These are phyloP conservation scores for Galerucella calmariensis DNA, from an alignment of 2,888 invertebrate species.

Conservation along the genomic window DNA sequence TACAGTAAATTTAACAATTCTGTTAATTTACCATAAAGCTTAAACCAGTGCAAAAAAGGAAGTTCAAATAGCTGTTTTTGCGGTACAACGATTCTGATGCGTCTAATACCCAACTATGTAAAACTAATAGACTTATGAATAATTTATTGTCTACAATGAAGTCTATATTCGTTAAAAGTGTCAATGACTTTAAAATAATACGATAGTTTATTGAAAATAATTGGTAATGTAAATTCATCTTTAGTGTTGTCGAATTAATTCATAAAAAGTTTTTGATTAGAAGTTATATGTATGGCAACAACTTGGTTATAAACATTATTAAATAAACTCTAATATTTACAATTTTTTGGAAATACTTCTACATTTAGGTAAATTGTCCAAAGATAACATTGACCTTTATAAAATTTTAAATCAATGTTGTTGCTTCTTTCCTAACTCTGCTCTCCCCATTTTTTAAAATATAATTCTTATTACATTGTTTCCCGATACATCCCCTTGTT, in stretches of 20 bases:
- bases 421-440: no score
- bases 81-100: slow-evolving; percentile 31
- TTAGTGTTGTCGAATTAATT: background rate
- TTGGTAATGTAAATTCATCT: background rate
- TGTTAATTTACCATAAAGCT: slow-evolving; percentile 21
- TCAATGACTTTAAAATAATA: slow-evolving; percentile 17
- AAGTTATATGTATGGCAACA: no score
- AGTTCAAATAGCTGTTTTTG: slow-evolving; percentile 34
- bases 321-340: no score
- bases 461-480: no score
- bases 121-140: slow-evolving; percentile 35
- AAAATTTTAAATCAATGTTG: no score
- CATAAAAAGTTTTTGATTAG: background rate
- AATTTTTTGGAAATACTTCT: no score
- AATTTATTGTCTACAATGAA: slow-evolving; percentile 29
- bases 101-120: slow-evolving; percentile 26
- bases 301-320: no score
- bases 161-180: slow-evolving; percentile 20
- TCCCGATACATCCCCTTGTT: no score
- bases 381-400: no score
- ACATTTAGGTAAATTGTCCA: no score
- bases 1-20: background rate
- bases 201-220: background rate
- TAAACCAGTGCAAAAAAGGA: slow-evolving; percentile 21
- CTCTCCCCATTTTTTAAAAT: no score